Percentiles rank a stretch among this genome's conserved stretches.
These are phyloP conservation scores for Rhamnusium bicolor DNA, from an alignment of 2,888 invertebrate genomes.

Conservation along the genomic window DNA sequence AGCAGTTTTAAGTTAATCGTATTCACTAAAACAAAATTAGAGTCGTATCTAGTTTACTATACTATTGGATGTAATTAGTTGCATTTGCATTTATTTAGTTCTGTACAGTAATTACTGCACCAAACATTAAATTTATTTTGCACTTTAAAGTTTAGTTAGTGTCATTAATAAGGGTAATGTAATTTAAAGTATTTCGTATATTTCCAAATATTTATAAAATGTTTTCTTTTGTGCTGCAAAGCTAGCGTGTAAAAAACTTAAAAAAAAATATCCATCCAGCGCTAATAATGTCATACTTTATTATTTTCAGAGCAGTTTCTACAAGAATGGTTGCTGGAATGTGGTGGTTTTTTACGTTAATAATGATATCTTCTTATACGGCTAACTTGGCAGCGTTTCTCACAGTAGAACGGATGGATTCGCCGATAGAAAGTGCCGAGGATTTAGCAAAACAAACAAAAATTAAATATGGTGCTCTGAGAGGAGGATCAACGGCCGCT, in stretches of 20 bases:
- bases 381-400: conserved; percentile 96
- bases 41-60: neutral
- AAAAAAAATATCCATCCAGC: neutral
- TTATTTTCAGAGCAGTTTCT: conserved; percentile 81
- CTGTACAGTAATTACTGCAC: neutral
- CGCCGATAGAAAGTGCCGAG: conserved; percentile 95
- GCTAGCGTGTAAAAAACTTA: neutral
- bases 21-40: no score
- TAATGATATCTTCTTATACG: conserved; percentile 97
- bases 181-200: neutral
- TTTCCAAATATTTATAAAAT: neutral
- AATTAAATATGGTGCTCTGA: conserved; percentile 96
- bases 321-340: conserved; percentile 92
- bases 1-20: no score
- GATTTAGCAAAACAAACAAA: conserved; percentile 96
- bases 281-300: conserved; percentile 27
- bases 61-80: neutral
- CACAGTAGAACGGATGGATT: conserved; percentile 94
- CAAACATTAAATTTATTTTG: neutral
- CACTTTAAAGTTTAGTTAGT: neutral
- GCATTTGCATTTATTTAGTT: neutral
- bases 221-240: neutral
- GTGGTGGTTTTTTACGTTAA: conserved; percentile 97
- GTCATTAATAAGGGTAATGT: neutral
- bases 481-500: conserved; percentile 92